phyloP scores from a whole-genome alignment of 1,140 invertebrate species.

The Heliconius congener region DNA sequence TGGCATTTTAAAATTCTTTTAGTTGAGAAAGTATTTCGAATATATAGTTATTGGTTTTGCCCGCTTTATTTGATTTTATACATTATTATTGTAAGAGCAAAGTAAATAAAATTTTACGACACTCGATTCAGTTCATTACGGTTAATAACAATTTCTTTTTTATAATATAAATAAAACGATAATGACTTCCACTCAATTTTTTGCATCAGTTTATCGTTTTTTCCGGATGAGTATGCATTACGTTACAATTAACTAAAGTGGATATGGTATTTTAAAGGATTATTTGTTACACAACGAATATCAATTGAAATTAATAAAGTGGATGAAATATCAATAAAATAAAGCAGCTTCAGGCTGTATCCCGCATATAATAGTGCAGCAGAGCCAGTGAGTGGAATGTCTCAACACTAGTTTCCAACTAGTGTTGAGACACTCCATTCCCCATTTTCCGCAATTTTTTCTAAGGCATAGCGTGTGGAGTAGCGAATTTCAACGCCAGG shows the following conservation, averaged over 20 bases:
- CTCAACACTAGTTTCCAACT: no score
- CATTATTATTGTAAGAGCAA: slow-evolving; percentile 31
- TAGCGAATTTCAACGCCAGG: no score
- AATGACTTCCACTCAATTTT: slow-evolving; percentile 28
- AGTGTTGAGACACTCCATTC: no score
- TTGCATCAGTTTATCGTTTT: slow-evolving; percentile 16
- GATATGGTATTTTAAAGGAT: slow-evolving; percentile 10
- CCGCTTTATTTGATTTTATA: slow-evolving; percentile 35
- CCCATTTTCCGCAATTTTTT: no score
- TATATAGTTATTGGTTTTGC: slow-evolving; percentile 23
- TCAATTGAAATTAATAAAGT: slow-evolving; percentile 12
- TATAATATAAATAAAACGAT: slow-evolving; percentile 34
- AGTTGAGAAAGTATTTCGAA: slow-evolving; percentile 41
- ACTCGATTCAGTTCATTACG: slow-evolving; percentile 35
- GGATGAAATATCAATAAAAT: neutral
- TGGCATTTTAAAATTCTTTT: slow-evolving; percentile 8
- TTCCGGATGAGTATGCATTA: slow-evolving; percentile 9
- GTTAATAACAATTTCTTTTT: slow-evolving; percentile 37
- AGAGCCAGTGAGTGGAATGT: no score
- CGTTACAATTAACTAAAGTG: slow-evolving; percentile 12
- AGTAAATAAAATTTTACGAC: slow-evolving; percentile 40
- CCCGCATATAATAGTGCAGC: no score
- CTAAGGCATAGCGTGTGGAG: no score
- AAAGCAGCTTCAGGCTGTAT: no score
- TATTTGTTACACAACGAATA: neutral